These are phyloP conservation scores for Chloropsis cyanopogon DNA, from an alignment of 2,113 vertebrate species.

Conservation along the genomic window DNA sequence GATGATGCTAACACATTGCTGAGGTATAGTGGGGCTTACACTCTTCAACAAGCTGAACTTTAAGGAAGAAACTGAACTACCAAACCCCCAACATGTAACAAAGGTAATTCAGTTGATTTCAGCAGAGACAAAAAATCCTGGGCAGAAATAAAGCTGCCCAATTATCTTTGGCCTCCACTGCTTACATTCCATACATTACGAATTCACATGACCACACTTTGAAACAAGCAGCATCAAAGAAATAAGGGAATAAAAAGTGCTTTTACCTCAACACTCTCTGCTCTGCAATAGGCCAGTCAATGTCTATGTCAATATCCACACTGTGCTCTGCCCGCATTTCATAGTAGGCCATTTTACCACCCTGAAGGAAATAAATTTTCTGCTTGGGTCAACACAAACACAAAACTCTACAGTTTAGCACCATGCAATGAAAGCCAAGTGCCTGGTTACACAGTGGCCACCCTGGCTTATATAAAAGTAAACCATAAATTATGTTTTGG, in stretches of 20 bases:
- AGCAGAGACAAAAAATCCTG: neutral
- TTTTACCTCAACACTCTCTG: slow-evolving; percentile 90
- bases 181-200: neutral
- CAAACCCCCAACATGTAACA: neutral
- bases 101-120: neutral
- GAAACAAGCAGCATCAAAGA: neutral
- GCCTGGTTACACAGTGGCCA: neutral
- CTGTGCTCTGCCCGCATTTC: slow-evolving; percentile 93
- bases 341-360: slow-evolving; percentile 85
- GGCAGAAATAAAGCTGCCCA: neutral
- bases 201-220: neutral
- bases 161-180: neutral
- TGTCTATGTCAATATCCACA: slow-evolving; percentile 95
- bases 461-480: neutral
- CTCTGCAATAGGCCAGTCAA: slow-evolving; percentile 97
- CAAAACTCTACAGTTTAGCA: neutral
- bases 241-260: neutral
- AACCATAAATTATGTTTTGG: neutral
- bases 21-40: neutral
- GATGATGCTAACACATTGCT: neutral
- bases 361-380: slow-evolving; percentile 68
- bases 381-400: neutral
- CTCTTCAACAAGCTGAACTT: neutral
- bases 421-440: neutral
- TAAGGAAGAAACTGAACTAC: neutral